A percentile compares a stretch with the other conserved stretches of the same genome.
Evolutionary conservation across 2,797 vertebrate species (phyloP).

Genomic region (Acanthornis magna): DNA sequence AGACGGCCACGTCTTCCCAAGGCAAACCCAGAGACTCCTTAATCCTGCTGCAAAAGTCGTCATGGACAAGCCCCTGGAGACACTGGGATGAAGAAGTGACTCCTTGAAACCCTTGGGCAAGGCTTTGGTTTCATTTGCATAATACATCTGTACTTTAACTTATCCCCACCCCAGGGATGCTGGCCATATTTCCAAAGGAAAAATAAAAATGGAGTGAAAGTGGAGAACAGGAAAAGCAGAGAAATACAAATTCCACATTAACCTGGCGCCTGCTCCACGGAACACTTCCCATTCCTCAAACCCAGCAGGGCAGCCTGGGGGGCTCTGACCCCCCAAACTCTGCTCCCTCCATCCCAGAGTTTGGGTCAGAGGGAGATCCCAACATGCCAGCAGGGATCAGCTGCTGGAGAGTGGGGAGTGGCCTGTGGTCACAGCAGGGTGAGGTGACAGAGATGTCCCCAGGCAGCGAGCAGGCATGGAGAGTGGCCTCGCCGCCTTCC

Average conservation of each 20-base stretch:
- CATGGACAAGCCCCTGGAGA: background rate
- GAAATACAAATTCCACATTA: background rate
- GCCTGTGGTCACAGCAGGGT: background rate
- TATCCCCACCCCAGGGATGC: background rate
- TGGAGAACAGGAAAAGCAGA: background rate
- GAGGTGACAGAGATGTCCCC: background rate
- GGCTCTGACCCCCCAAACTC: background rate
- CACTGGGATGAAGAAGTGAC: background rate
- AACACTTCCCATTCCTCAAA: background rate
- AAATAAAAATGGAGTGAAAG: background rate
- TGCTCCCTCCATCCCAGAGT: background rate
- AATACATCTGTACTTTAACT: slow-evolving; percentile 12
- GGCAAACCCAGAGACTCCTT: background rate
- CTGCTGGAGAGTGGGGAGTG: accelerated
- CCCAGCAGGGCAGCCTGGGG: background rate
- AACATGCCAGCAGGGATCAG: accelerated
- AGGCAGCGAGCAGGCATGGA: accelerated
- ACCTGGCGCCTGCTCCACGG: background rate
- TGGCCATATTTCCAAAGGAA: background rate
- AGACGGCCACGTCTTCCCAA: background rate
- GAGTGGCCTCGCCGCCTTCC: background rate
- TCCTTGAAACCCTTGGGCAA: background rate
- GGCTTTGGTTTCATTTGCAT: slow-evolving; percentile 25
- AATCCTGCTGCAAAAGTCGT: background rate
- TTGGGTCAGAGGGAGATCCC: background rate